Evolutionary conservation across 2,113 vertebrate species (phyloP), one percentile per base, ranked within the genome.

Genomic region (Acanthochromis polyacanthus): DNA sequence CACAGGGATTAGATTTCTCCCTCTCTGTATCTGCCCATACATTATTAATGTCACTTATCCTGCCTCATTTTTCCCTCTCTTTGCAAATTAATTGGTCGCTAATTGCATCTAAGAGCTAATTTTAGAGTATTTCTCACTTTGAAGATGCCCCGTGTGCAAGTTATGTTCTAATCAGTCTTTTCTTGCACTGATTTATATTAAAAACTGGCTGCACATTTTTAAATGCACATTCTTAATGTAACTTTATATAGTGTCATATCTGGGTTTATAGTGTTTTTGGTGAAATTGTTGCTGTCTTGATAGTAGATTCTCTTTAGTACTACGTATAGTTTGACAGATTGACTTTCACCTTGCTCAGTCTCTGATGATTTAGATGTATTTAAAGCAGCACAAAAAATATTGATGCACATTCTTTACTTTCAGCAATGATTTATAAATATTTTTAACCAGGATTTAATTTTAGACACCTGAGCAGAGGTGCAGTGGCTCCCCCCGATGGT

Each of bases 11-110:
- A 55, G 55, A 45, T 84, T 84, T 78, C 84, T 72, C 63, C 23
- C 30, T 8, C 75, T 84, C 60, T 51, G 48, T 69, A 74, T 77
- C 73, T 65, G 68, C 19, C 22, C 57, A 87, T 91, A 40, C 58
- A 90, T 90, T 88, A 91, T 91, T 90, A 66, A 90, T 81, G 23
- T 56, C 56, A 69, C 86, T 67, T 64, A 40, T 77, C 28, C 60
- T 51, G n/a, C 75, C 73, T 78, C 85, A 25, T 67, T 82, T 68
- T 66, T 48, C 22, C 19, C 61, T 53, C 51, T 74, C 79, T 74
- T 76, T 78, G 23, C 79, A 81, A 87, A 90, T 88, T 46, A 90
- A 88, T 82, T 74, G 78, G 78, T 75, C 74, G 66, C 68, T 88
- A 86, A 92, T 88, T 88, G 52, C 14, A 46, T 75, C 56, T 28